A percentile compares a stretch with the other conserved stretches of the same genome.
Evolutionary conservation across 2,888 invertebrate species (phyloP).

Genomic region (Pandemis corylana): DNA sequence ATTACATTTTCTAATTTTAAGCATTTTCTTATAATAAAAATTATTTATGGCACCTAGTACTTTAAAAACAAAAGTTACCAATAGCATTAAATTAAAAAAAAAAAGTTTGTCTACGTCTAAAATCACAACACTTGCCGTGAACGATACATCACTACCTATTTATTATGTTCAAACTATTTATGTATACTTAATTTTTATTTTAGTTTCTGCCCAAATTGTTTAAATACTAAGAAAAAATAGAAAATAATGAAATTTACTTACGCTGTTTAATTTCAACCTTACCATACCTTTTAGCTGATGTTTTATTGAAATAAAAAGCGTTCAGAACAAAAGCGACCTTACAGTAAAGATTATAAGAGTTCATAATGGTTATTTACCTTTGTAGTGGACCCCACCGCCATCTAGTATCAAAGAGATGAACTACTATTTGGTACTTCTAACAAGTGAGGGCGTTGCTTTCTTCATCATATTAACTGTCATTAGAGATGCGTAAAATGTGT

Average conservation of each 20-base stretch:
- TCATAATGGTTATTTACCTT: too few relatives aligned
- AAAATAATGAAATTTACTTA: slow-evolving; percentile 67
- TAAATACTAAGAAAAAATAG: slow-evolving; percentile 79
- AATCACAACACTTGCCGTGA: slow-evolving; percentile 70
- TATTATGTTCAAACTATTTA: slow-evolving; percentile 75
- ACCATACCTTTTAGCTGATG: slow-evolving; percentile 10
- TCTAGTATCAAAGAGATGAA: too few relatives aligned
- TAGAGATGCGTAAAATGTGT: too few relatives aligned
- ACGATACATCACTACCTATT: slow-evolving; percentile 60
- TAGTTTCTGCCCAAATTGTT: slow-evolving; percentile 69
- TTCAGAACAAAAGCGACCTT: too few relatives aligned
- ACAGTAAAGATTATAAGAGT: too few relatives aligned
- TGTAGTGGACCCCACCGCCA: too few relatives aligned
- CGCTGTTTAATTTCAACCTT: slow-evolving; percentile 58
- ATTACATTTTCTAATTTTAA: slow-evolving; percentile 62
- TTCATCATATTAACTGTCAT: too few relatives aligned
- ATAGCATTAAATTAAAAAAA: slow-evolving; percentile 65
- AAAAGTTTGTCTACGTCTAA: slow-evolving; percentile 46
- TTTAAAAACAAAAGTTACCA: slow-evolving; percentile 80
- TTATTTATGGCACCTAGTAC: slow-evolving; percentile 80
- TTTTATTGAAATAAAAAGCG: too few relatives aligned
- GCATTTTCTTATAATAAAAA: slow-evolving; percentile 71
- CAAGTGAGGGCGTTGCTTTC: too few relatives aligned
- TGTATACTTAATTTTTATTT: slow-evolving; percentile 60
- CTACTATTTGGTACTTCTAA: too few relatives aligned